Conservation (phyloP, 1,140 invertebrate genomes). For the Cheumatopsyche charites region DNA sequence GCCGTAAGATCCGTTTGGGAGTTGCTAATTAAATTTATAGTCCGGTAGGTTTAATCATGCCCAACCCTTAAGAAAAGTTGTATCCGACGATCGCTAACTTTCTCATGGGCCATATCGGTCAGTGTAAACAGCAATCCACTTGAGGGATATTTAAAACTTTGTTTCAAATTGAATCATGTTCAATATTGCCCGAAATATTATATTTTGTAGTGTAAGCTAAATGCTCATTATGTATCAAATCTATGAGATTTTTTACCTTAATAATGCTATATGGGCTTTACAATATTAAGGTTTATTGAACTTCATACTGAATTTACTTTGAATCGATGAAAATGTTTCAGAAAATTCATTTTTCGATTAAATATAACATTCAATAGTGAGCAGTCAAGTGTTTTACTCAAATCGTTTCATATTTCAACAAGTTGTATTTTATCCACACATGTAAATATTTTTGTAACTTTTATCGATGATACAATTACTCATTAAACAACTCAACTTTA, state of each 20-base stretch:
- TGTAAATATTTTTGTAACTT: too few species aligned
- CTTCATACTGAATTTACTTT: constrained; percentile 15
- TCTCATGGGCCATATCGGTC: background rate
- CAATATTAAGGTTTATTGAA: constrained; percentile 27
- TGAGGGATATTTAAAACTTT: too few species aligned
- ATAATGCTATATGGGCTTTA: constrained; percentile 27
- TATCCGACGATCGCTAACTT: constrained; percentile 2
- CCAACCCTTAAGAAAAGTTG: background rate
- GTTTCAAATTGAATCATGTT: too few species aligned
- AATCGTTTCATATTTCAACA: too few species aligned
- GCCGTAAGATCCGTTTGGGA: background rate
- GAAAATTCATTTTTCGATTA: background rate
- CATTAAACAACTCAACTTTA: constrained; percentile 1
- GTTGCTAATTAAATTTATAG: constrained; percentile 34
- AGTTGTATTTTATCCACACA: too few species aligned
- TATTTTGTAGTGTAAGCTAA: too few species aligned
- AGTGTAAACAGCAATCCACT: too few species aligned
- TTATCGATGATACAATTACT: background rate
- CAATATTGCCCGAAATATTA: too few species aligned
- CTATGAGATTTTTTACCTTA: too few species aligned
- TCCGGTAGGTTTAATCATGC: constrained; percentile 31
- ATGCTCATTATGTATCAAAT: too few species aligned
- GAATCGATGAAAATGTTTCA: constrained; percentile 1
- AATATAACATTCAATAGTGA: background rate
- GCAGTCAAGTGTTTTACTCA: too few species aligned